Evolutionary conservation across 2,888 invertebrate genomes (phyloP), one percentile per base, ranked within the genome.

Genomic region (Eueremaeus valkanovi): DNA sequence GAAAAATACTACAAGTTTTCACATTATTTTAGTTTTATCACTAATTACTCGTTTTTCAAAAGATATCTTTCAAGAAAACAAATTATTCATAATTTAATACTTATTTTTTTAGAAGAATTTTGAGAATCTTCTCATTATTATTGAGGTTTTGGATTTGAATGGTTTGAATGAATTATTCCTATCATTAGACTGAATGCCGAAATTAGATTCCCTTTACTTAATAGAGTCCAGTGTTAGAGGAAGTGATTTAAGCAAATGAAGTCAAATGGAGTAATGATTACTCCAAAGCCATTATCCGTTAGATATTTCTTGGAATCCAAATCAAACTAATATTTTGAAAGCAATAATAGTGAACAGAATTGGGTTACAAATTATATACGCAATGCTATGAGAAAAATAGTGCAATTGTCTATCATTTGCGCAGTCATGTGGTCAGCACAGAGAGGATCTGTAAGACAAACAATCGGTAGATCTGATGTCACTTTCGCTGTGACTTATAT

Each of bases 381-480:
- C n/a, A n/a, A n/a, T n/a, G 18, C 45, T 45, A 5, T 45, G 45
- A 45, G 45, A 18, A 13, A 5, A 24, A 24, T 24, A 27, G 11
- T 45, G 45, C 11, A 55, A 55, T 27, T 21, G 21, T 55, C 21
- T 55, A n/a, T 55, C 55, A 21, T 55, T 55, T 55, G 55, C n/a
- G 21, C 55, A 8, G n/a, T 55, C 55, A 55, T 51, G 55, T 55
- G 55, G 55, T 55, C 55, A 55, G 55, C 55, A 55, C n/a, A 55
- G n/a, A 55, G 24, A 55, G n/a, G 55, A 45, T 16, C 55, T 24
- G 5, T 21, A 55, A 55, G 9, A n/a, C 55, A 55, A 55, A 55
- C 27, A 55, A 55, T 21, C 18, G 45, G 45, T 55, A 27, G 3
- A 55, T 27, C 27, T 9, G 55, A n/a, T 55, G 55, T 55, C 55